These are phyloP conservation scores for Datnioides undecimradiatus DNA, from an alignment of 2,113 vertebrate species.

Conservation along the genomic window DNA sequence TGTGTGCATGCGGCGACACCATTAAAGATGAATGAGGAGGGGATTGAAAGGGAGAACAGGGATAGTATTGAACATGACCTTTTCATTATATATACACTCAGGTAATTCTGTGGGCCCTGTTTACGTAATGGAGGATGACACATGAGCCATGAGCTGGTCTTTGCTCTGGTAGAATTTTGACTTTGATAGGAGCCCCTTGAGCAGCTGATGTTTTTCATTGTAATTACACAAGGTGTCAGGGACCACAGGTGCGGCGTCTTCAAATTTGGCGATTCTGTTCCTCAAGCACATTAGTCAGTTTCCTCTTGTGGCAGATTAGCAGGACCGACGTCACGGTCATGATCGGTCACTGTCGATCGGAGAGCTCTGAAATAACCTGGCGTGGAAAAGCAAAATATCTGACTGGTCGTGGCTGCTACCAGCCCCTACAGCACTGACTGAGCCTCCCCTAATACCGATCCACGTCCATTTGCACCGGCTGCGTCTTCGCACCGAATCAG, in stretches of 20 bases:
- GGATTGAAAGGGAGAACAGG: constrained; percentile 13
- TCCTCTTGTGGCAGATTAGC: background rate
- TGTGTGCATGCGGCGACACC: constrained; percentile 10
- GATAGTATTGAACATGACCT: constrained; percentile 23
- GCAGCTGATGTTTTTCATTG: background rate
- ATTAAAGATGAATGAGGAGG: constrained; percentile 40
- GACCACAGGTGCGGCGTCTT: background rate
- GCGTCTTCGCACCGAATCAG: background rate
- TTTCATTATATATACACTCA: constrained; percentile 38
- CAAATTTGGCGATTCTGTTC: background rate
- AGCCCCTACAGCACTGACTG: background rate
- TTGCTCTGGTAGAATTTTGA: background rate
- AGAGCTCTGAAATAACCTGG: background rate
- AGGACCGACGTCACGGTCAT: background rate
- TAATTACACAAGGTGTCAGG: background rate
- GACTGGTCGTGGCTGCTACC: background rate
- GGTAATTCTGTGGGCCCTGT: background rate
- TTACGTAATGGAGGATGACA: constrained; percentile 12
- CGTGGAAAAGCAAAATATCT: background rate
- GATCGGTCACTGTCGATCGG: background rate
- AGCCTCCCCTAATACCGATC: background rate
- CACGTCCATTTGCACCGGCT: background rate
- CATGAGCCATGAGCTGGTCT: background rate
- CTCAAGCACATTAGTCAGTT: background rate
- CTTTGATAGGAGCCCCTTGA: background rate